phyloP scores from a whole-genome alignment of 2,888 invertebrate species.

The Hyles lineata region DNA sequence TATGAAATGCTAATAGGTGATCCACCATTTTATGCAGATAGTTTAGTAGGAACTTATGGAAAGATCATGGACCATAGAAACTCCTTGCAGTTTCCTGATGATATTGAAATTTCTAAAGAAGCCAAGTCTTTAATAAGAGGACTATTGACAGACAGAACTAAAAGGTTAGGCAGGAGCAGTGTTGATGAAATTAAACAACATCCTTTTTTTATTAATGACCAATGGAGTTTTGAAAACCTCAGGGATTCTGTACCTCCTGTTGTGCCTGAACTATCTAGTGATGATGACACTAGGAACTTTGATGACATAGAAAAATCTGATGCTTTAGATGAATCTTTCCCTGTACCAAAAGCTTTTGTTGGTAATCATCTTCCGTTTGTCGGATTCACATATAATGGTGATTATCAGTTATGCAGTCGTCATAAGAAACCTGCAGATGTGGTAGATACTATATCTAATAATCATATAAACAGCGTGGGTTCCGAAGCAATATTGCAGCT shows the following conservation, averaged over 20 bases:
- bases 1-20: slow-evolving; percentile 99
- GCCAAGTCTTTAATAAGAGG: slow-evolving; percentile 96
- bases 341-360: slow-evolving; percentile 98
- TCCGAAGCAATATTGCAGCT: slow-evolving; percentile 88
- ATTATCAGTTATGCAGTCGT: slow-evolving; percentile 90
- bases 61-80: slow-evolving; percentile 99
- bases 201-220: slow-evolving; percentile 97
- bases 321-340: slow-evolving; percentile 96
- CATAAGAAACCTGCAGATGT: slow-evolving; percentile 82
- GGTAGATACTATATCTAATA: slow-evolving; percentile 86
- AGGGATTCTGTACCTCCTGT: slow-evolving; percentile 98
- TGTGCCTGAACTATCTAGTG: slow-evolving; percentile 96
- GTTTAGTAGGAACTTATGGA: slow-evolving; percentile 98
- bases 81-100: slow-evolving; percentile 97
- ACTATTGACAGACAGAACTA: slow-evolving; percentile 95
- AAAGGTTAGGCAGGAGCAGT: slow-evolving; percentile 95
- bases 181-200: slow-evolving; percentile 98
- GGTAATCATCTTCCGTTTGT: slow-evolving; percentile 99
- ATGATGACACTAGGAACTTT: slow-evolving; percentile 99
- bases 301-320: slow-evolving; percentile 98
- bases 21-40: slow-evolving; percentile 99
- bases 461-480: slow-evolving; percentile 86
- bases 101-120: slow-evolving; percentile 95
- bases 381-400: slow-evolving; percentile 98
- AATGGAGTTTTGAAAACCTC: slow-evolving; percentile 99